Base-by-base conservation (phyloP, 2,888 invertebrate species). In the Iselma pallidipennis region DNA sequence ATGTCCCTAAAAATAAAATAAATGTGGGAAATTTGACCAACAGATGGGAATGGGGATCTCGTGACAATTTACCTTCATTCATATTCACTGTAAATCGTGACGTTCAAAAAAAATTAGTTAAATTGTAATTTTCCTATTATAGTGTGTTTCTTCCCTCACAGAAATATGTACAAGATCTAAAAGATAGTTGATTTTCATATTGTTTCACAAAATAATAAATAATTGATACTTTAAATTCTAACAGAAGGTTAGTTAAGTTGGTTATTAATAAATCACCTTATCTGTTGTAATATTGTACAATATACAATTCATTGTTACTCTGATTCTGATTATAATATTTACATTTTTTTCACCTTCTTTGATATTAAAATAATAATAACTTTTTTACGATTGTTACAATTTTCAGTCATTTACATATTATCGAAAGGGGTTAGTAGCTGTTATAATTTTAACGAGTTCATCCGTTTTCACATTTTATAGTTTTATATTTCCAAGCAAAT, bases 401-500 rank as follows among this genome's bases (percentile, higher is more conserved):
- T 74, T 75, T 74, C 68, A 66, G 69, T 73, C 71, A 78, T 78
- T 78, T 77, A 73, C 77, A 78, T 78, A 78, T 73, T 72, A 71
- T 70, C 69, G 69, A 76, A 75, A 75, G 74, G 75, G 74, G 74
- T 70, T 71, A 57, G 65, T 66, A 63, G 72, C 68, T 69, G 71
- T 74, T 74, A 74, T 73, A 74, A 74, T 76, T 77, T 76, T 76
- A 76, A 76, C 72, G 75, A 75, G 72, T 74, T 74, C 73, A 71
- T 71, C 74, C 74, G 73, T 76, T 76, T 74, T 73, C 74, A 69
- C 71, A 68, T 75, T 77, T 76, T 77, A 77, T 76, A 75, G 76
- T 76, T 71, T 74, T 72, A 72, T 74, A 71, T 73, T 75, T 74
- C 73, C 70, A 70, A 73, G 23, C 45, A 23, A 76, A 77, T 77